Evolutionary conservation across 2,797 vertebrate species (phyloP), one percentile per base, ranked within the genome.

Genomic region (Dipus sagitta): DNA sequence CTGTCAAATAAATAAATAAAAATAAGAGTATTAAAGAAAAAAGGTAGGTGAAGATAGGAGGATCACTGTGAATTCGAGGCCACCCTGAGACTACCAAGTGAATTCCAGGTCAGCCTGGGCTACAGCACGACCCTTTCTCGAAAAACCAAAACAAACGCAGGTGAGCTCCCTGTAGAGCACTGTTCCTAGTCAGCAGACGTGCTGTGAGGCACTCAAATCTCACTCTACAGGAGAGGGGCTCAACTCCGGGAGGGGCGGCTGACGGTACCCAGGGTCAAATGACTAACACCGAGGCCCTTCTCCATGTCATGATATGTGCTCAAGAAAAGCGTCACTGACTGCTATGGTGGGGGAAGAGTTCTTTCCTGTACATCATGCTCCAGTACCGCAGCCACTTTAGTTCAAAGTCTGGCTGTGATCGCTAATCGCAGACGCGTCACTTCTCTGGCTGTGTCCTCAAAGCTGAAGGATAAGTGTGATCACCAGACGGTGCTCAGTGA

Each of bases 121-220:
- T 7, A 17, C 68, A 84, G 32, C 75, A 9, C n/a, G n/a, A n/a
- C n/a, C n/a, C n/a, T n/a, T n/a, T n/a, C n/a, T n/a, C n/a, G n/a
- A n/a, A n/a, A n/a, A n/a, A n/a, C n/a, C n/a, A n/a, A n/a, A n/a
- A n/a, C n/a, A n/a, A n/a, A n/a, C n/a, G n/a, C n/a, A n/a, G n/a
- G n/a, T n/a, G n/a, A 92, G 58, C 23, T 82, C 72, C 26, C 58
- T 75, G 65, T 70, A 18, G 81, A 93, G 26, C 92, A 42, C 28
- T 80, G 71, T n/a, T 62, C 21, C 38, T 67, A n/a, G 60, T 92
- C 81, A 83, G 0, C 84, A n/a, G 92, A 52, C 32, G 81, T 13
- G 1, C 78, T 30, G 42, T 47, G 42, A 47, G 9, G 75, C 14
- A 12, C 18, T 47, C 15, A 1, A 52, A 47, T 32, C 82, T 75